Percentiles rank a stretch among this genome's conserved stretches.
Conservation (phyloP, 2,113 vertebrate genomes). For the Psittacus erithacus region DNA sequence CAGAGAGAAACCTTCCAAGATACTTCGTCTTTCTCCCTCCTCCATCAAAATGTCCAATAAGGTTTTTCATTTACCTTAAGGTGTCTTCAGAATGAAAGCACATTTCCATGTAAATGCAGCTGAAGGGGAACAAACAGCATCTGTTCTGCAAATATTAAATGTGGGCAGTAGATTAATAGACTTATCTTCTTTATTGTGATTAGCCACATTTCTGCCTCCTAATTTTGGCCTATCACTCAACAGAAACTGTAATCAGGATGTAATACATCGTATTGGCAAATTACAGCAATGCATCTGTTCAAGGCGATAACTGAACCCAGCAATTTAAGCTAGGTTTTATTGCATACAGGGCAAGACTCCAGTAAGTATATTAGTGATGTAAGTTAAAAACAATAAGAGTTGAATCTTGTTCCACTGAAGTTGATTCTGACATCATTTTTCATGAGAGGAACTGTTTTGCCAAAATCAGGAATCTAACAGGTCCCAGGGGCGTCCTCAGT, state of each 20-base stretch:
- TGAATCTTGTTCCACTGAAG: background rate
- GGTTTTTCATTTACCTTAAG: conserved; percentile 29
- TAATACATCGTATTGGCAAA: conserved; percentile 59
- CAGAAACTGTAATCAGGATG: conserved; percentile 57
- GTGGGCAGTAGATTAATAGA: conserved; percentile 3
- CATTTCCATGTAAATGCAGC: background rate
- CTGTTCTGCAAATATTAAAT: conserved; percentile 42
- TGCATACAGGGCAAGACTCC: conserved; percentile 24
- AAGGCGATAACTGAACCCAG: conserved; percentile 32
- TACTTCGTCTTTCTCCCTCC: background rate
- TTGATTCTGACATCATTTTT: background rate
- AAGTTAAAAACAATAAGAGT: background rate
- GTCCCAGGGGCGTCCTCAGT: background rate
- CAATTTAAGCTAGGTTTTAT: background rate
- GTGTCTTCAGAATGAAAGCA: background rate
- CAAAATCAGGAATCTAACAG: background rate
- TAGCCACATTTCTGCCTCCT: conserved; percentile 40
- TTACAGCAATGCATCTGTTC: conserved; percentile 43
- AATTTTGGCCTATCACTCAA: conserved; percentile 52
- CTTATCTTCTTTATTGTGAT: conserved; percentile 47
- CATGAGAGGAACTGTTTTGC: background rate
- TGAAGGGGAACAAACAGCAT: conserved; percentile 39
- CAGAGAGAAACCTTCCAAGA: background rate
- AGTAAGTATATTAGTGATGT: background rate
- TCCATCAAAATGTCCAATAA: background rate